Evolutionary conservation across 2,797 vertebrate species (phyloP).

Genomic region (Nyctibius grandis): DNA sequence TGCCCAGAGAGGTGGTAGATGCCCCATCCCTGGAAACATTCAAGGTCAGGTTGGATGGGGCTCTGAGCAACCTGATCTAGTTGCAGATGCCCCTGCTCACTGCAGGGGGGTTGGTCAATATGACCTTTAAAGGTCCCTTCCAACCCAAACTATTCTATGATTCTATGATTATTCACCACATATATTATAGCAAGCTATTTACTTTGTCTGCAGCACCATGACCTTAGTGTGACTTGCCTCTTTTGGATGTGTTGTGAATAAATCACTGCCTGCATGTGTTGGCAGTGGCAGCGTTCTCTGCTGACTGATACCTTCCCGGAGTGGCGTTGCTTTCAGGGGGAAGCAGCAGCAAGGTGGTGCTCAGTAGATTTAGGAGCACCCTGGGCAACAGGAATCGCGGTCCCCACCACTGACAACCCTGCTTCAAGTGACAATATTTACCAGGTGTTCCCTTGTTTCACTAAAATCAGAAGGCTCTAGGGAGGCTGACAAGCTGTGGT

Average conservation of each 20-base stretch:
- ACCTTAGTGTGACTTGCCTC: background rate
- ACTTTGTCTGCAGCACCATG: background rate
- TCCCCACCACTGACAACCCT: background rate
- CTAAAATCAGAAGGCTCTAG: background rate
- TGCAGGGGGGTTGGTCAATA: background rate
- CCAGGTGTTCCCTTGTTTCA: background rate
- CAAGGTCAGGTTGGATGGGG: background rate
- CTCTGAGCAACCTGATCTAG: background rate
- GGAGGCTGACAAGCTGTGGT: background rate
- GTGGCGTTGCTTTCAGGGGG: fast-evolving
- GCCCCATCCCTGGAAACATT: background rate
- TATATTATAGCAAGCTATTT: background rate
- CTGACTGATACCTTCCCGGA: background rate
- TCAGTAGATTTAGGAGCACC: background rate
- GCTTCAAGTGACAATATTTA: background rate
- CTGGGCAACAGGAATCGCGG: background rate
- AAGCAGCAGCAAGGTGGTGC: background rate
- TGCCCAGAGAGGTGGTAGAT: background rate
- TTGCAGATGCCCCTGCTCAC: background rate
- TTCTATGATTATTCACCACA: background rate
- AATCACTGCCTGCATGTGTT: background rate
- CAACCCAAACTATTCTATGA: background rate
- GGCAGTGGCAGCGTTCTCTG: background rate
- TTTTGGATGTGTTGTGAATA: background rate
- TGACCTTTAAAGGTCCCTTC: background rate